A percentile compares a stretch with the other conserved stretches of the same genome.
These are phyloP conservation scores for Dasypus novemcinctus DNA, from an alignment of 2,113 vertebrate genomes.

Conservation along the genomic window DNA sequence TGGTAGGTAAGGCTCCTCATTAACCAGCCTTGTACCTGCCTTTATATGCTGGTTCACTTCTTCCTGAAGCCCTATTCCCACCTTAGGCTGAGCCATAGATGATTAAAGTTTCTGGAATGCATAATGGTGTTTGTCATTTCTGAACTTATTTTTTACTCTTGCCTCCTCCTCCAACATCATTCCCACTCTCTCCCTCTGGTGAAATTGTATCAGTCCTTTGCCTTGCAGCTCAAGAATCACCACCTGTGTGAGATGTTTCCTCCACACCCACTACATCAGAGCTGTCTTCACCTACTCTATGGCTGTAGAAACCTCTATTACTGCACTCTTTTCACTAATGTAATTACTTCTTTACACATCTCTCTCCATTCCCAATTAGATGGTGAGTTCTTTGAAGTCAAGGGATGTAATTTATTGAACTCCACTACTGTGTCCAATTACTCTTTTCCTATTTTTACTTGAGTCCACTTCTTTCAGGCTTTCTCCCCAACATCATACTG, in stretches of 20 bases:
- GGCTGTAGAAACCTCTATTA: background rate
- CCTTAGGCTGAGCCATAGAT: background rate
- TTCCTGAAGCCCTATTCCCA: background rate
- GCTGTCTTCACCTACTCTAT: background rate
- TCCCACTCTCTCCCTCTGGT: background rate
- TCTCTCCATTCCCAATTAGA: background rate
- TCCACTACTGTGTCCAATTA: background rate
- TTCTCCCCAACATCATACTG: background rate
- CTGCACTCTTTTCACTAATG: background rate
- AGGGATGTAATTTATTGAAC: background rate
- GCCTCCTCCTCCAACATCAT: background rate
- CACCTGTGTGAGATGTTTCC: background rate
- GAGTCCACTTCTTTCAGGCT: background rate
- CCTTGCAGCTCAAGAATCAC: background rate
- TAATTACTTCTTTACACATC: background rate
- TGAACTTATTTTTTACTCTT: background rate
- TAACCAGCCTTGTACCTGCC: background rate
- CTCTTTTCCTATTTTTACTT: background rate
- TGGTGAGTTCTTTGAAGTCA: background rate
- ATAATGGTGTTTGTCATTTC: background rate
- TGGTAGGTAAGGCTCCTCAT: background rate
- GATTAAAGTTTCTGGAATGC: background rate
- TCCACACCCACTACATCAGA: background rate
- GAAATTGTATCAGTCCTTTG: background rate
- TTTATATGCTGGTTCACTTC: background rate